A percentile compares a stretch with the other conserved stretches of the same genome.
Evolutionary conservation across 2,113 vertebrate species (phyloP).

Genomic region (Ammodytes marinus): DNA sequence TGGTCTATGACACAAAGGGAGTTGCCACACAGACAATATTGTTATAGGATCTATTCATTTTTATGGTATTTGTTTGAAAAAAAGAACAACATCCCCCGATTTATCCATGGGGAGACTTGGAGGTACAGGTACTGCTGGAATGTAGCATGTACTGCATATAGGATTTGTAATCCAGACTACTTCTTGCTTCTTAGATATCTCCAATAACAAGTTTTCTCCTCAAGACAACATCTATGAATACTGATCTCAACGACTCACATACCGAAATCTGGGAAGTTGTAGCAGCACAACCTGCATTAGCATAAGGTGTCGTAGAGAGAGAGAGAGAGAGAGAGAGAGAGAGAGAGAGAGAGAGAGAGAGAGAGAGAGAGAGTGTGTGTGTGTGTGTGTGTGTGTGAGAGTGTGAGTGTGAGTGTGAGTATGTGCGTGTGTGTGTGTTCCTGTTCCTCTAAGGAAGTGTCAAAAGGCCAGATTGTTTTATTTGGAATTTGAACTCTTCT

Average conservation of each 20-base stretch:
- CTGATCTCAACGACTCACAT: background rate
- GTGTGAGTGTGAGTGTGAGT: background rate
- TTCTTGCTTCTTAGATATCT: background rate
- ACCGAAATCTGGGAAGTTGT: background rate
- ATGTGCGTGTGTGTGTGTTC: background rate
- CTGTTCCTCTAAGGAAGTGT: background rate
- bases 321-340: no score
- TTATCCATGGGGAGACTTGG: background rate
- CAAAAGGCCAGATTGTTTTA: slow-evolving; percentile 25
- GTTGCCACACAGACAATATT: no score
- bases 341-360: no score
- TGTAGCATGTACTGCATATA: no score
- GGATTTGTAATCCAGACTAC: background rate
- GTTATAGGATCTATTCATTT: no score
- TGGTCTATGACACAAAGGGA: no score
- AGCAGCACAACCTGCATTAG: background rate
- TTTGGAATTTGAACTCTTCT: slow-evolving; percentile 11
- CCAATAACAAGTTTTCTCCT: background rate
- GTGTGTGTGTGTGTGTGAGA: no score
- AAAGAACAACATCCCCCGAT: background rate
- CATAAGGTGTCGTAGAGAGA: no score
- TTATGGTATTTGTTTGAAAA: background rate
- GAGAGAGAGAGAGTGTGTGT: no score
- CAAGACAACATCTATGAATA: background rate
- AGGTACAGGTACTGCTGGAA: no score